A percentile compares a stretch with the other conserved stretches of the same genome.
phyloP scores from a whole-genome alignment of 2,113 vertebrate species.

The Chrysochloris asiatica region DNA sequence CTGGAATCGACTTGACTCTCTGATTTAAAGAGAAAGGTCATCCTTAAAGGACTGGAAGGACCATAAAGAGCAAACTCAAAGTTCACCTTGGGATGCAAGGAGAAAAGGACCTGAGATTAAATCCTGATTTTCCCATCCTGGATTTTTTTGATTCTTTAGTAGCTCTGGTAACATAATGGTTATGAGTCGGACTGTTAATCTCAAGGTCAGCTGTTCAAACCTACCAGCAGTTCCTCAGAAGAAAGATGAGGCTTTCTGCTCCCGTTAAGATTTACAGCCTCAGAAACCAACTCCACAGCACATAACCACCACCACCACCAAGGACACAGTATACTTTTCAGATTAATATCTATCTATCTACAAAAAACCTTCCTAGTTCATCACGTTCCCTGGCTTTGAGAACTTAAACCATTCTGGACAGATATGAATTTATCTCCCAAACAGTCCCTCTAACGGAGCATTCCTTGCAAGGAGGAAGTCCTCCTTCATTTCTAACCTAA shows the following conservation, averaged over 20 bases:
- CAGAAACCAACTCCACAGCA: too few relatives aligned
- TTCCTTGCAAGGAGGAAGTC: conserved; percentile 9
- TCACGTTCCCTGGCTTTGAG: neutral
- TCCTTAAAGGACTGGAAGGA: neutral
- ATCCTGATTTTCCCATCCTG: conserved; percentile 17
- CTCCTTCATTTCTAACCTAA: conserved; percentile 43
- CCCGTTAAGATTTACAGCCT: too few relatives aligned
- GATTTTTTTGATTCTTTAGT: conserved; percentile 32
- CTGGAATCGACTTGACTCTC: neutral
- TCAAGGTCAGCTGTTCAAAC: too few relatives aligned
- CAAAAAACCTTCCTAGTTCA: conserved; percentile 7
- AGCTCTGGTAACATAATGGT: too few relatives aligned
- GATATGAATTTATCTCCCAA: neutral
- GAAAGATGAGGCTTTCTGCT: too few relatives aligned
- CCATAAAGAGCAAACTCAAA: conserved; percentile 38
- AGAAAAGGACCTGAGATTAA: neutral
- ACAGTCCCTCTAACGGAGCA: neutral
- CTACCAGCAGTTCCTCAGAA: too few relatives aligned
- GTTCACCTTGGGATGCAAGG: neutral
- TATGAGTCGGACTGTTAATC: too few relatives aligned
- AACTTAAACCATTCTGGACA: conserved; percentile 22
- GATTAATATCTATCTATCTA: conserved; percentile 3
- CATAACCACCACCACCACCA: too few relatives aligned
- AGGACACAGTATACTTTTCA: conserved; percentile 7
- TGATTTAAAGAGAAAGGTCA: conserved; percentile 7